Evolutionary conservation across 1,140 invertebrate genomes (phyloP).

Genomic region (Heliconius congener): DNA sequence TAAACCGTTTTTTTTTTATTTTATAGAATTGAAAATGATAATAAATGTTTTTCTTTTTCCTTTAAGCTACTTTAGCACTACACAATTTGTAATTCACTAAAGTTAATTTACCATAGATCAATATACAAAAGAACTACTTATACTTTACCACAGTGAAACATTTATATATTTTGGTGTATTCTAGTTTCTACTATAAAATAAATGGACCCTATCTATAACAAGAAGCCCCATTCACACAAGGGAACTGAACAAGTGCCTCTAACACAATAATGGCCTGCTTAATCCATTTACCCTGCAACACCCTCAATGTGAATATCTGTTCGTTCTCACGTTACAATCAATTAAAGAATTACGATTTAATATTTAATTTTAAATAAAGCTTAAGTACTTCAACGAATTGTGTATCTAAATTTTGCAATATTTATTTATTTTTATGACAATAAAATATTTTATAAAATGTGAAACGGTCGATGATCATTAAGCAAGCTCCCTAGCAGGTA

Average conservation of each 20-base stretch:
- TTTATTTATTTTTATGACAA: too few species aligned
- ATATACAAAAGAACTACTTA: too few species aligned
- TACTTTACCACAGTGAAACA: background rate
- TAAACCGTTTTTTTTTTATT: too few species aligned
- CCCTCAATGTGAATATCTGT: constrained; percentile 29
- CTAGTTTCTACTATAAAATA: background rate
- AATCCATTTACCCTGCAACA: constrained; percentile 41
- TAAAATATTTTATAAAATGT: too few species aligned
- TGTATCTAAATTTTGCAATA: too few species aligned
- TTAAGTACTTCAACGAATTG: background rate
- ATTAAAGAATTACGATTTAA: constrained; percentile 1
- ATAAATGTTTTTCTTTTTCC: too few species aligned
- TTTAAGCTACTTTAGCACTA: too few species aligned
- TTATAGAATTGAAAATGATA: too few species aligned
- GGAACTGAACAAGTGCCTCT: constrained; percentile 41
- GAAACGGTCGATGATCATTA: too few species aligned
- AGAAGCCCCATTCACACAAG: constrained; percentile 25
- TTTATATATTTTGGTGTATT: background rate
- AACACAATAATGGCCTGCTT: constrained; percentile 38
- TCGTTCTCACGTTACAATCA: constrained; percentile 29
- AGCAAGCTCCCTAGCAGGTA: too few species aligned
- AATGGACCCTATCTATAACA: background rate
- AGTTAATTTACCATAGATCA: too few species aligned
- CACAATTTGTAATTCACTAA: too few species aligned
- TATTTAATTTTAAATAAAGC: background rate